phyloP scores from a whole-genome alignment of 2,113 vertebrate genomes.

The Marmota monax region DNA sequence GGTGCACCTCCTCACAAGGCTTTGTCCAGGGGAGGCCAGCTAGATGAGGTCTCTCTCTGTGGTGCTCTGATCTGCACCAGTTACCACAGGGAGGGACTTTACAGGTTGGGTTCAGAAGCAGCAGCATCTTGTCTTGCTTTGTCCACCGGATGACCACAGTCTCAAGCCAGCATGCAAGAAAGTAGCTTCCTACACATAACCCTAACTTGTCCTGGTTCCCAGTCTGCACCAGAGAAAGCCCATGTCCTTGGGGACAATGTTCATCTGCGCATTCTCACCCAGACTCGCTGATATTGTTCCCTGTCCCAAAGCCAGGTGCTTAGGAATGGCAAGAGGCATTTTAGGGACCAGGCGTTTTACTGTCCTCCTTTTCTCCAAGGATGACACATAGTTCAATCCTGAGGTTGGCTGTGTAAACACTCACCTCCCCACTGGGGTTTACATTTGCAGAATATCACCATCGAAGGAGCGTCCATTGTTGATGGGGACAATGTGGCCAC shows the following conservation, averaged over 20 bases:
- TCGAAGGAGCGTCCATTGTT: conserved; percentile 90
- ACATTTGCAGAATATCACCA: conserved; percentile 86
- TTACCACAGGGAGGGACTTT: neutral
- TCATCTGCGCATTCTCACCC: neutral
- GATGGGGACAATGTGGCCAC: conserved; percentile 89
- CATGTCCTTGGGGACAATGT: neutral
- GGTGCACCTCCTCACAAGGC: neutral
- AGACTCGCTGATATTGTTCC: neutral
- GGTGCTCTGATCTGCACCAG: neutral
- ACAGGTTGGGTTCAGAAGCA: neutral
- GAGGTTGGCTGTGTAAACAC: accelerated
- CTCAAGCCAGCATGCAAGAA: neutral
- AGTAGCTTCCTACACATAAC: neutral
- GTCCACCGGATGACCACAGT: neutral
- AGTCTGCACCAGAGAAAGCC: neutral
- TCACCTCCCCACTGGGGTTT: neutral
- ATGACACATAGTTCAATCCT: no score
- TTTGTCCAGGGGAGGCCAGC: neutral
- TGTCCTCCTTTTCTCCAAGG: neutral
- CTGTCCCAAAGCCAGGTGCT: neutral
- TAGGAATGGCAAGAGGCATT: no score
- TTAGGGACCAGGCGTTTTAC: neutral
- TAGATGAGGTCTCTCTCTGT: no score
- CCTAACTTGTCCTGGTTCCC: neutral
- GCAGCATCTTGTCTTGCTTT: no score